Conservation (phyloP, 1,140 invertebrate species). For the Ridgeia piscesae region DNA sequence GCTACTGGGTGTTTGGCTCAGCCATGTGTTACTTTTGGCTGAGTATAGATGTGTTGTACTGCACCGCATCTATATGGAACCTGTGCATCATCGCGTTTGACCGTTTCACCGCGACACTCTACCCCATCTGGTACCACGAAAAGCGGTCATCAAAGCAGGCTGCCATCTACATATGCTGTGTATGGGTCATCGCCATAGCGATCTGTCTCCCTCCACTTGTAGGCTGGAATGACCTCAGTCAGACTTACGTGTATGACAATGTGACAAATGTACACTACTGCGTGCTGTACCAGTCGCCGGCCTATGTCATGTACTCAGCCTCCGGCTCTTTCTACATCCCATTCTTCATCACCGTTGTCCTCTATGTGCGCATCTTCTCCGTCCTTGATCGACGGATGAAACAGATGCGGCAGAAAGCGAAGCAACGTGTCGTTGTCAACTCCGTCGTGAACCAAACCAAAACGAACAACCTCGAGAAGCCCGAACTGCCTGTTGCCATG, state of each 20-base stretch:
- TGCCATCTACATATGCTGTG: slow-evolving; percentile 52
- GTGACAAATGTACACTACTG: slow-evolving; percentile 47
- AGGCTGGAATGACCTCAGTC: slow-evolving; percentile 53
- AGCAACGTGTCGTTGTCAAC: slow-evolving; percentile 8
- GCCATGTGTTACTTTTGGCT: slow-evolving; percentile 37
- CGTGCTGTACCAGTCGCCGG: slow-evolving; percentile 61
- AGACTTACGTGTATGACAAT: slow-evolving; percentile 43
- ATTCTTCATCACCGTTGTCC: slow-evolving; percentile 93
- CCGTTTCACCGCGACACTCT: slow-evolving; percentile 57
- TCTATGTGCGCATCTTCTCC: slow-evolving; percentile 93
- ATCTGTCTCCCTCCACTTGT: slow-evolving; percentile 56
- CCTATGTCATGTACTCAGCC: slow-evolving; percentile 94
- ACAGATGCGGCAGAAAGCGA: slow-evolving; percentile 3
- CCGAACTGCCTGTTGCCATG: neutral
- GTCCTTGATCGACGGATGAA: slow-evolving; percentile 53
- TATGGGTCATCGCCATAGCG: slow-evolving; percentile 56
- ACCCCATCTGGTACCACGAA: slow-evolving; percentile 58
- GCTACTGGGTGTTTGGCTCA: slow-evolving; percentile 56
- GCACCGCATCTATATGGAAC: slow-evolving; percentile 59
- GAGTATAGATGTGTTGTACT: slow-evolving; percentile 54
- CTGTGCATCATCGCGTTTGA: slow-evolving; percentile 57
- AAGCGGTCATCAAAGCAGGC: slow-evolving; percentile 47
- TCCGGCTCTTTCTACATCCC: slow-evolving; percentile 95
- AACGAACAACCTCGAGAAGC: slow-evolving; percentile 11
- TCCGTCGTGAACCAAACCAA: neutral